Evolutionary conservation across 2,888 invertebrate genomes (phyloP), one percentile per base, ranked within the genome.

Genomic region (Volucella zonaria): DNA sequence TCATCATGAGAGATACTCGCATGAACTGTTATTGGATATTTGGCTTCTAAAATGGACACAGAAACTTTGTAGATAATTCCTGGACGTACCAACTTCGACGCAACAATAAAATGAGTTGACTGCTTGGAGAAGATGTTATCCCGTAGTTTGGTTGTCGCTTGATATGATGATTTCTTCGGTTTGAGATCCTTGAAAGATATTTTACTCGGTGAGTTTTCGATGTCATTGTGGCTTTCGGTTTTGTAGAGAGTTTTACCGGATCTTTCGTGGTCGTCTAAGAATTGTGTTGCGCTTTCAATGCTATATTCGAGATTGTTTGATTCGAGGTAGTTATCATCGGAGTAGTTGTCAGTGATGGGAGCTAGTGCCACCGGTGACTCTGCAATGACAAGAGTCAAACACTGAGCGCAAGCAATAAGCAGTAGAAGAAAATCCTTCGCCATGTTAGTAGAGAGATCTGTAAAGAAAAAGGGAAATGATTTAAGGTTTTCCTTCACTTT

Each of bases 1-100:
- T 96, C 96, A 89, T 97, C 96, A 88, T 96, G 94, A 86, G 96
- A 95, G 82, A 98, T 96, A 23, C 97, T 96, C 0, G 97, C 96
- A 81, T 96, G 93, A 0, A 98, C 95, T 1, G 95, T 95, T 90
- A 98, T 94, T 56, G 96, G 95, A 70, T 95, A 92, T 64, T 94
- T 94, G 11, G 96, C 94, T 89, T 95, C 94, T 54, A 97, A 92
- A 18, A 98, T 95, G 64, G 95, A 96, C 0, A 96, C 97, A 0
- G 95, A 95, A 23, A 98, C 95, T 89, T 96, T 95, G 90, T 97
- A 97, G 71, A 97, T 94, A 90, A 97, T 96, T 0, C 96, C 96
- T 0, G 98, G 97, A 10, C 97, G 94, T 11, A 98, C 95, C 93
- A 96, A 95, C 87, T 94, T 94, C 3, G 97, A 97, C 0, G 97